Evolutionary conservation across 2,113 vertebrate genomes (phyloP).

Genomic region (Patagioenas fasciata): DNA sequence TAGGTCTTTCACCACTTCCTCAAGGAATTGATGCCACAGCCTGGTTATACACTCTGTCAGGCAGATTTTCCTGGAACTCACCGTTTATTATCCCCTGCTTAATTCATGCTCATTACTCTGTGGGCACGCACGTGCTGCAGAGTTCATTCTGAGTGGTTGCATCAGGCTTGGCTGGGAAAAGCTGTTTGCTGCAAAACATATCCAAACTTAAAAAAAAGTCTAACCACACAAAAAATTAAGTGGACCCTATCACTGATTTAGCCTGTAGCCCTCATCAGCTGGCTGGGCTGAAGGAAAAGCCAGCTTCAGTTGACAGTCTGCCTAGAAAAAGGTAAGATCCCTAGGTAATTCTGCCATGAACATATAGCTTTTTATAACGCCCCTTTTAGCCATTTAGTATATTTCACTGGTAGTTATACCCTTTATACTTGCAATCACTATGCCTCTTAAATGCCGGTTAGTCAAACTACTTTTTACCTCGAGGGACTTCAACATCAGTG

Average conservation of each 20-base stretch:
- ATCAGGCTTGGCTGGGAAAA: background rate
- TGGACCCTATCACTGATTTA: background rate
- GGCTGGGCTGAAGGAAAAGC: background rate
- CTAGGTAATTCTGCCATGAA: background rate
- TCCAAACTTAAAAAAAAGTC: background rate
- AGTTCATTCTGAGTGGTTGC: background rate
- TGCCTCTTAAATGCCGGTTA: background rate
- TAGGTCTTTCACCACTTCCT: constrained; percentile 31
- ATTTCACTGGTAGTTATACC: background rate
- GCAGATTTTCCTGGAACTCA: background rate
- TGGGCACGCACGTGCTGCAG: background rate
- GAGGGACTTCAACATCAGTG: background rate
- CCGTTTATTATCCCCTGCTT: background rate
- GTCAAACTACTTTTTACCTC: background rate
- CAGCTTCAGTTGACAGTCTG: background rate
- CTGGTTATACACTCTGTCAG: constrained; percentile 14
- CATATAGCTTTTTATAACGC: background rate
- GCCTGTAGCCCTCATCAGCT: background rate
- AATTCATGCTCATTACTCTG: constrained; percentile 15
- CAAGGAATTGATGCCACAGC: constrained; percentile 26
- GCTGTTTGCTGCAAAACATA: background rate
- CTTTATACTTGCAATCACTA: background rate
- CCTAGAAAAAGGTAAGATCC: background rate
- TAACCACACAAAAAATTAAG: background rate
- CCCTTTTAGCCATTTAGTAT: background rate